phyloP scores from a whole-genome alignment of 2,113 vertebrate species.

The Cinclus cinclus region DNA sequence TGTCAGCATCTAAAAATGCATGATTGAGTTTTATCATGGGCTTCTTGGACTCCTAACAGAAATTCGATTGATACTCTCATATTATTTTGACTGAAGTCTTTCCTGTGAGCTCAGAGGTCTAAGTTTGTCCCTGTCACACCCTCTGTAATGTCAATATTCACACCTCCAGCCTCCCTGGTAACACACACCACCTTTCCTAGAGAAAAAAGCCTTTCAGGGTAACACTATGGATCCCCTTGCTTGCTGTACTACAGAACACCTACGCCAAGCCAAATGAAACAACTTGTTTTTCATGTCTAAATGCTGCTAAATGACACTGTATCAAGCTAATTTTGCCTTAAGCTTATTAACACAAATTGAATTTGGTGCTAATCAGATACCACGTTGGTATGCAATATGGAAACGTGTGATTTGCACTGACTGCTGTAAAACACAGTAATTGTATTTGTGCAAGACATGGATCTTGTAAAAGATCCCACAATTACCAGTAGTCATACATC shows the following conservation, averaged over 20 bases:
- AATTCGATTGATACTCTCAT: accelerated
- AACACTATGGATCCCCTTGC: neutral
- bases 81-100: neutral
- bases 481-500: neutral
- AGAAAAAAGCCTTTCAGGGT: neutral
- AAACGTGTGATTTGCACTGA: slow-evolving; percentile 51
- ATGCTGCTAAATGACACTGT: slow-evolving; percentile 63
- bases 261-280: neutral
- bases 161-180: neutral
- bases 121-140: neutral
- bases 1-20: neutral
- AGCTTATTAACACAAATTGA: slow-evolving; percentile 65
- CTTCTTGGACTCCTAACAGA: neutral
- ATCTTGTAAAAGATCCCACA: neutral
- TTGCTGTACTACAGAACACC: neutral
- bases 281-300: slow-evolving; percentile 37
- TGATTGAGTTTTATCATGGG: neutral
- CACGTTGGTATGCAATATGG: slow-evolving; percentile 30
- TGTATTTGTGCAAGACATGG: neutral
- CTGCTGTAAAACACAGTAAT: slow-evolving; percentile 29
- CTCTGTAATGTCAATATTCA: neutral
- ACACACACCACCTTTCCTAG: neutral
- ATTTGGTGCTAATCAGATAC: slow-evolving; percentile 54
- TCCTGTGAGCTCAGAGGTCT: neutral
- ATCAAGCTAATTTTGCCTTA: slow-evolving; percentile 66